These are phyloP conservation scores for Brachionus rubens DNA, from an alignment of 1,140 invertebrate genomes.

Conservation along the genomic window DNA sequence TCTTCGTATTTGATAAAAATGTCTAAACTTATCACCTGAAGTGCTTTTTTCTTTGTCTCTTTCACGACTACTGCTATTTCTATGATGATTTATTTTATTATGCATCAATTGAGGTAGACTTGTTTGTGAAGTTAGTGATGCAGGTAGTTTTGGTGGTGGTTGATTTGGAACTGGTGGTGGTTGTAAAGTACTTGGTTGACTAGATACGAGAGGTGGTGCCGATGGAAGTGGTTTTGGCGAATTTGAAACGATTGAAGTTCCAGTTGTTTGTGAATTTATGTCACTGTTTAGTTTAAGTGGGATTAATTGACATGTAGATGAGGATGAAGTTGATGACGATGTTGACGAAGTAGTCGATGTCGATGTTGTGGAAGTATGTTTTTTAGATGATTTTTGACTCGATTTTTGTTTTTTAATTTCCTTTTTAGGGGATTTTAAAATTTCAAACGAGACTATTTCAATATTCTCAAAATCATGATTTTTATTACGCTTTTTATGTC, in stretches of 20 bases:
- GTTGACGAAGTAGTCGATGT: constrained; percentile 18
- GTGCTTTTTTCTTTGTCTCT: constrained; percentile 2
- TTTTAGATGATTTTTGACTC: not conserved
- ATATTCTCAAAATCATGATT: not conserved
- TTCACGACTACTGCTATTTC: constrained; percentile 15
- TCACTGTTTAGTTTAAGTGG: constrained; percentile 15
- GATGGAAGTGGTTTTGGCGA: constrained; percentile 20
- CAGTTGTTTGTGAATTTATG: not conserved
- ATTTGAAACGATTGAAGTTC: not conserved
- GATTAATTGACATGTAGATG: constrained; percentile 24
- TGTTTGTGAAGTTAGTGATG: not conserved
- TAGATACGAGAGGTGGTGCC: constrained; percentile 1
- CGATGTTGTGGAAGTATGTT: not conserved
- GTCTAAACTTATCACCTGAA: constrained; percentile 39
- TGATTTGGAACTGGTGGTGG: constrained; percentile 32
- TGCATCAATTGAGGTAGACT: constrained; percentile 10
- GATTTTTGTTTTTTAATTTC: not conserved
- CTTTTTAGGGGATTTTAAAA: constrained; percentile 12
- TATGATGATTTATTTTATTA: constrained; percentile 36
- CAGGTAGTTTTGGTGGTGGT: constrained; percentile 27
- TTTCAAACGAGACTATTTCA: constrained; percentile 30
- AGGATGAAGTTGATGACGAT: not conserved
- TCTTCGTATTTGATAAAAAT: constrained; percentile 43
- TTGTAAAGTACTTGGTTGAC: not conserved
- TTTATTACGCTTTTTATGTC: not conserved